These are phyloP conservation scores for Drosophila pseudotakahashii DNA, from an alignment of 2,888 invertebrate genomes.

Conservation along the genomic window DNA sequence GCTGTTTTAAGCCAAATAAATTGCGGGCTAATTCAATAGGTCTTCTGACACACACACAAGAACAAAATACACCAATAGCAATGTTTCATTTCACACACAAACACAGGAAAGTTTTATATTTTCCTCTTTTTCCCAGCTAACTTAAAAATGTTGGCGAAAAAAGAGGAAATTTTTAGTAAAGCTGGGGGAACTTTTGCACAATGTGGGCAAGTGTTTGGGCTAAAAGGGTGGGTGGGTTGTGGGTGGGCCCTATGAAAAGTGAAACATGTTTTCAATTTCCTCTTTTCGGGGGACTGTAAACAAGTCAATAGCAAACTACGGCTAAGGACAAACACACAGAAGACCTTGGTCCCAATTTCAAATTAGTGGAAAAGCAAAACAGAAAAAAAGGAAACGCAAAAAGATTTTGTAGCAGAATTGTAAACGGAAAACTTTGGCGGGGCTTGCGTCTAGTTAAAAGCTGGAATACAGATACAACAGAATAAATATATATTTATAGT, in stretches of 20 bases:
- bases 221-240: background rate
- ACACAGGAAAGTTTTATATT: constrained; percentile 45
- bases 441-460: constrained; percentile 24
- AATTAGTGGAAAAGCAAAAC: constrained; percentile 37
- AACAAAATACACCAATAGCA: constrained; percentile 25
- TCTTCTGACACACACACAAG: constrained; percentile 43
- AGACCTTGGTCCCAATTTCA: constrained; percentile 62
- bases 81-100: constrained; percentile 50
- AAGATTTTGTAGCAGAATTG: constrained; percentile 24
- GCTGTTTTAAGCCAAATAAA: constrained; percentile 34
- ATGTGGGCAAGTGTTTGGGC: constrained; percentile 60
- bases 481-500: constrained; percentile 38
- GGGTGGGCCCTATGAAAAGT: constrained; percentile 46
- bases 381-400: constrained; percentile 13
- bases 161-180: constrained; percentile 27
- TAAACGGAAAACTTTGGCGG: constrained; percentile 30
- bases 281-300: constrained; percentile 36
- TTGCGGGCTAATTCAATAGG: constrained; percentile 53
- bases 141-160: constrained; percentile 43
- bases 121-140: constrained; percentile 44
- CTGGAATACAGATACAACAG: constrained; percentile 25
- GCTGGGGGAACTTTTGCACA: constrained; percentile 66
- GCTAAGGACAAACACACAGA: constrained; percentile 35
- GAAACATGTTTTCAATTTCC: constrained; percentile 61
- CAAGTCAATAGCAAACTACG: constrained; percentile 35